Evolutionary conservation across 2,113 vertebrate species (phyloP).

Genomic region (Cyanistes caeruleus): DNA sequence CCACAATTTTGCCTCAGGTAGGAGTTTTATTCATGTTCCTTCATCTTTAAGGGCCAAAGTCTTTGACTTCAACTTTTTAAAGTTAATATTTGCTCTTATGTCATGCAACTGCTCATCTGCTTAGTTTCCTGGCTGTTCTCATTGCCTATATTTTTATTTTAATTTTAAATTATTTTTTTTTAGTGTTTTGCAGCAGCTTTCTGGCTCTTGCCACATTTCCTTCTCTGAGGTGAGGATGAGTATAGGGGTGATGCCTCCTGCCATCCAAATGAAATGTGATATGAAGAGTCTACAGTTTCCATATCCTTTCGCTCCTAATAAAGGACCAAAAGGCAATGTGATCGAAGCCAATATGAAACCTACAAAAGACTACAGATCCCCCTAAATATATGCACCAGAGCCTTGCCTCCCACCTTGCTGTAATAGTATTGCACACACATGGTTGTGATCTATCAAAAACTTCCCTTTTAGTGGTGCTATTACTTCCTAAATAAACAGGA

Average conservation of each 20-base stretch:
- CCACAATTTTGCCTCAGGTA: rapidly evolving
- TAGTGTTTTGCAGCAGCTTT: background rate
- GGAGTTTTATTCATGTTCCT: background rate
- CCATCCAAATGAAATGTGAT: background rate
- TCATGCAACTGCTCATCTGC: background rate
- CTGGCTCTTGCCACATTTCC: background rate
- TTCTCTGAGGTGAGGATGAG: background rate
- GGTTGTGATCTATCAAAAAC: background rate
- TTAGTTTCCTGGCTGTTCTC: background rate
- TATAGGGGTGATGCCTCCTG: background rate
- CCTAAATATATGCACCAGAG: background rate
- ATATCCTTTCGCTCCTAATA: background rate
- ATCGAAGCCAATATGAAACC: background rate
- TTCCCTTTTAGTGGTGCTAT: background rate
- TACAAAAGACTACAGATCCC: background rate
- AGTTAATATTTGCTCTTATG: background rate
- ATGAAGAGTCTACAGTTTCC: background rate
- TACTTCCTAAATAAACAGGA: background rate
- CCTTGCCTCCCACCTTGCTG: background rate
- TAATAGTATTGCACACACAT: too few species aligned
- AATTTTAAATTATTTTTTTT: rapidly evolving
- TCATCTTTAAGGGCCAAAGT: background rate
- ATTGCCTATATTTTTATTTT: background rate
- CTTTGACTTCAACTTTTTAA: background rate
- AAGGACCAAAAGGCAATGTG: background rate